These are phyloP conservation scores for Tribolium madens DNA, from an alignment of 1,140 invertebrate species.

Conservation along the genomic window DNA sequence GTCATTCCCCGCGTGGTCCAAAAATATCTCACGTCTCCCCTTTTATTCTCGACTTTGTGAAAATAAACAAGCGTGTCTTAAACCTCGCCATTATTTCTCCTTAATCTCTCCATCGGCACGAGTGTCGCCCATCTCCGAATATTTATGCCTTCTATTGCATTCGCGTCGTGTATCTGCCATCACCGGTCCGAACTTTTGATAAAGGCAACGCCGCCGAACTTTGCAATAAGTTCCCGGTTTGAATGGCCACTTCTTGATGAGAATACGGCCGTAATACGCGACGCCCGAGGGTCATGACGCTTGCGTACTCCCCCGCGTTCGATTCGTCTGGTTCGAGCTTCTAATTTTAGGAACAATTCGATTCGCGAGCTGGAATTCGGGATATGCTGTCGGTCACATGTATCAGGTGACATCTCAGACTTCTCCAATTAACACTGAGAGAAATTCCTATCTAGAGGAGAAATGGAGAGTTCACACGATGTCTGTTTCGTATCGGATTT, in stretches of 20 bases:
- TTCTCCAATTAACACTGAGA: not conserved
- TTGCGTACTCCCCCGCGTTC: not conserved
- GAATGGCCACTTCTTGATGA: slow-evolving; percentile 36
- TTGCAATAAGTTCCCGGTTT: slow-evolving; percentile 34
- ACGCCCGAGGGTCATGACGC: slow-evolving; percentile 12
- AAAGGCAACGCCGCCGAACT: slow-evolving; percentile 12
- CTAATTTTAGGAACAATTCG: slow-evolving; percentile 24
- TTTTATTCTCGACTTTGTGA: not conserved
- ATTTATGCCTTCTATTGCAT: slow-evolving; percentile 10
- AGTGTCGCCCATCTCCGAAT: not conserved
- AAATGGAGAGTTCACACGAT: not conserved
- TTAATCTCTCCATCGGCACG: not conserved
- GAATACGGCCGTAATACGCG: slow-evolving; percentile 22
- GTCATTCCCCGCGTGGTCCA: too few species aligned
- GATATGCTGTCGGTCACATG: slow-evolving; percentile 4
- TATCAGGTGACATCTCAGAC: not conserved
- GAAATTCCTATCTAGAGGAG: not conserved
- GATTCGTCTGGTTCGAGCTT: slow-evolving; percentile 18
- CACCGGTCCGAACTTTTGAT: slow-evolving; percentile 30
- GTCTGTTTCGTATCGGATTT: slow-evolving; percentile 5
- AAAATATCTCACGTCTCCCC: too few species aligned
- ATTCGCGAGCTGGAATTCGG: slow-evolving; percentile 15
- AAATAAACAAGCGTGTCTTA: not conserved
- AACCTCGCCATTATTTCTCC: not conserved
- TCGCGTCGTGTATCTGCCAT: slow-evolving; percentile 2